These are phyloP conservation scores for Antheraea mylitta DNA, from an alignment of 1,140 invertebrate species.

Conservation along the genomic window DNA sequence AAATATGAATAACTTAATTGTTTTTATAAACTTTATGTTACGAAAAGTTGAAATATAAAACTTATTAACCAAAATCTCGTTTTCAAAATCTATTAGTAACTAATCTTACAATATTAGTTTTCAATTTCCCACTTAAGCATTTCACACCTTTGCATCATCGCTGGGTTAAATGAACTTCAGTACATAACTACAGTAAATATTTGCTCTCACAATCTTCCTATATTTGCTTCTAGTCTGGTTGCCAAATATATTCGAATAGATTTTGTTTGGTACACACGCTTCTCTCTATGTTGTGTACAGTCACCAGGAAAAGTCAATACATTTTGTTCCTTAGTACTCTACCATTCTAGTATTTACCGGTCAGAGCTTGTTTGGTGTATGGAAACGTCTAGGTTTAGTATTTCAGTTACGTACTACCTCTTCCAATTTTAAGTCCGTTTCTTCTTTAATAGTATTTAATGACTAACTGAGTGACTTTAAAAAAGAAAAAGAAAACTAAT, in stretches of 20 bases:
- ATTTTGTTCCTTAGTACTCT: slow-evolving; percentile 3
- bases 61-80: neutral
- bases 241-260: slow-evolving; percentile 25
- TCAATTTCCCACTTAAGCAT: neutral
- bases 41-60: neutral
- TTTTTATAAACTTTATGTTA: neutral
- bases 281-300: slow-evolving; percentile 14
- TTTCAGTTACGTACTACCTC: neutral
- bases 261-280: slow-evolving; percentile 13
- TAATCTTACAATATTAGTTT: neutral
- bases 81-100: neutral
- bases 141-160: slow-evolving; percentile 7
- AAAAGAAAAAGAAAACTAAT: too few species aligned
- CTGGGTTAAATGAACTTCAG: slow-evolving; percentile 24
- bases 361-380: neutral
- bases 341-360: neutral
- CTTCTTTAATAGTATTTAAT: too few species aligned
- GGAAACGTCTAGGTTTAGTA: neutral
- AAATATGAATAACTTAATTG: neutral
- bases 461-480: too few species aligned
- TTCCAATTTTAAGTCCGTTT: neutral
- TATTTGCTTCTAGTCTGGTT: slow-evolving; percentile 22
- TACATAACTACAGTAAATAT: slow-evolving; percentile 19
- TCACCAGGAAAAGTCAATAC: slow-evolving; percentile 4
- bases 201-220: slow-evolving; percentile 20